Conservation (phyloP, 35 echinoderm and acorn worm species). For the Apostichopus parvimensis region DNA sequence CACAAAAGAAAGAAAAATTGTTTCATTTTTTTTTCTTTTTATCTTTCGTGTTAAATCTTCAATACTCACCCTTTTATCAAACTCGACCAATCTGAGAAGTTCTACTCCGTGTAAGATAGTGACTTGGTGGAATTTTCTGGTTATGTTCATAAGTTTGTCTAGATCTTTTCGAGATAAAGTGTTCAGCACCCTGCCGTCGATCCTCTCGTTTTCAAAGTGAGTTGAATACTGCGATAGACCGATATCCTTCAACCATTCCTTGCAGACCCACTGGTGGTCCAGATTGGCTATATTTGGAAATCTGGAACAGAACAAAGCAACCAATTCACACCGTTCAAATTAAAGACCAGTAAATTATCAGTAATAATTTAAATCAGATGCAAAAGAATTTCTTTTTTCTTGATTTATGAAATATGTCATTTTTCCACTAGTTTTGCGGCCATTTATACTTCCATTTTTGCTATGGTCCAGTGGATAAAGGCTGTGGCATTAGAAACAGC, state of each 20-base stretch:
- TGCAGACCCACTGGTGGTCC: conserved; percentile 91
- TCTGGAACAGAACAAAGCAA: background rate
- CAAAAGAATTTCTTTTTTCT: too few species aligned
- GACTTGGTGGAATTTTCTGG: conserved; percentile 93
- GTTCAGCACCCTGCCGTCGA: conserved; percentile 91
- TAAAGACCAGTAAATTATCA: too few species aligned
- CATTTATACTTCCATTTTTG: too few species aligned
- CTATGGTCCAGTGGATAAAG: too few species aligned
- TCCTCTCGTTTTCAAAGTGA: conserved; percentile 76
- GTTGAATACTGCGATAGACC: conserved; percentile 75
- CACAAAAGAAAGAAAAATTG: too few species aligned
- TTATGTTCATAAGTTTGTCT: conserved; percentile 88
- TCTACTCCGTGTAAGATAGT: conserved; percentile 90
- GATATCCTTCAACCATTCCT: conserved; percentile 85
- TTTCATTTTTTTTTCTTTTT: too few species aligned
- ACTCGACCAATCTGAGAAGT: conserved; percentile 78
- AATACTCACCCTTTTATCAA: conserved; percentile 84
- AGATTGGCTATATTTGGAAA: conserved; percentile 73
- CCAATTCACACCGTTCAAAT: too few species aligned
- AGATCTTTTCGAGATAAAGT: conserved; percentile 87
- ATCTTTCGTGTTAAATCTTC: too few species aligned
- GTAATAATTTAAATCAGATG: too few species aligned
- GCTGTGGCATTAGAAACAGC: too few species aligned
- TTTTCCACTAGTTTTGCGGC: too few species aligned
- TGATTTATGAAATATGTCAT: too few species aligned